phyloP scores from a whole-genome alignment of 2,797 vertebrate species.

The Aselliscus stoliczkanus region DNA sequence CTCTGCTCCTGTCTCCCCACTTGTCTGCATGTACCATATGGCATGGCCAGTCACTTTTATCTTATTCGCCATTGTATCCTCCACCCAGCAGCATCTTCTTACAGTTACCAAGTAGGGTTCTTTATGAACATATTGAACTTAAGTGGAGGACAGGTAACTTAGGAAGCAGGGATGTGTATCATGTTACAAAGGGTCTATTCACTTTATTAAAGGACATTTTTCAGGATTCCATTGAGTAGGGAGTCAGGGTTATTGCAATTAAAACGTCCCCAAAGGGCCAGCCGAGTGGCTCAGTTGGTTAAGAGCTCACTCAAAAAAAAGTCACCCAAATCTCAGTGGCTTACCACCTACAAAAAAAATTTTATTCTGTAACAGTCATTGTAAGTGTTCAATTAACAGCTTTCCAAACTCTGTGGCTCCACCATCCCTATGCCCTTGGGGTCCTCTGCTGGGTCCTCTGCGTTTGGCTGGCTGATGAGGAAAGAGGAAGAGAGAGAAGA shows the following conservation, averaged over 20 bases:
- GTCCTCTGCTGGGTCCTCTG: neutral
- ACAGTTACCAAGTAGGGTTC: neutral
- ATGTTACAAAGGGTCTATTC: neutral
- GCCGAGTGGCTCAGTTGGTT: too few species aligned
- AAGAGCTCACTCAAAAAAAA: too few species aligned
- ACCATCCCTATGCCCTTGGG: neutral
- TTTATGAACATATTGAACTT: neutral
- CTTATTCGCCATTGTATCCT: neutral
- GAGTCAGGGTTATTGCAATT: neutral
- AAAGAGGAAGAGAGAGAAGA: neutral
- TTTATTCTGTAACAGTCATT: neutral
- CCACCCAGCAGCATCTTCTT: neutral
- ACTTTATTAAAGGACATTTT: neutral
- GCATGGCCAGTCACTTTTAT: neutral
- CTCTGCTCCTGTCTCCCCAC: neutral
- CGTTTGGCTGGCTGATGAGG: neutral
- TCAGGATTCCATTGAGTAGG: neutral
- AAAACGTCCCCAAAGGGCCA: neutral
- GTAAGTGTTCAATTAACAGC: neutral
- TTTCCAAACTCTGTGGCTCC: neutral
- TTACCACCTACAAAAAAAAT: neutral
- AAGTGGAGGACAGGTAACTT: neutral
- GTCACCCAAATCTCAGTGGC: too few species aligned
- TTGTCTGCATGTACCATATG: neutral
- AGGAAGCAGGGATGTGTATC: neutral